Conservation (phyloP, 2,888 invertebrate genomes). For the Stegophylla sp. region DNA sequence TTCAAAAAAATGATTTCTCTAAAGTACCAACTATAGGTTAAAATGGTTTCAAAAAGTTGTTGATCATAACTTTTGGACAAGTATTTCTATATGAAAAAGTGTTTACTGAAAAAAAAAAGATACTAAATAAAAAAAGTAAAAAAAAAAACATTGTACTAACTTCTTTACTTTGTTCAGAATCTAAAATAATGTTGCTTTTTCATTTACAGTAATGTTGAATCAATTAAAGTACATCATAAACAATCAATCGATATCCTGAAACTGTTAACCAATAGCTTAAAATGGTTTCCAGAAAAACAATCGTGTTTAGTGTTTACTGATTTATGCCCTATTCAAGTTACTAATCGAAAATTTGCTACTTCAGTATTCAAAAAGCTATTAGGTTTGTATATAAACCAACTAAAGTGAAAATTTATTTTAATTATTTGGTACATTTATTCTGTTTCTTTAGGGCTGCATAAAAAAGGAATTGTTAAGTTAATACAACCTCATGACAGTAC, state of each 20-base stretch:
- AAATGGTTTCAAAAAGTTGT: too few relatives aligned
- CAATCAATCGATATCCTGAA: constrained; percentile 5
- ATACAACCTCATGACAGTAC: not conserved
- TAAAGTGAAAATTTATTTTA: not conserved
- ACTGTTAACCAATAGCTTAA: not conserved
- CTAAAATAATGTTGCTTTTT: not conserved
- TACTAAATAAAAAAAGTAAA: too few relatives aligned
- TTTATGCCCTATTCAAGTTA: constrained; percentile 17
- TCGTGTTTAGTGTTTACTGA: constrained; percentile 28
- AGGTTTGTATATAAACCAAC: constrained; percentile 9
- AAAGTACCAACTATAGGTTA: too few relatives aligned
- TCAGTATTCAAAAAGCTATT: constrained; percentile 9
- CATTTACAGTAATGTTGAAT: not conserved
- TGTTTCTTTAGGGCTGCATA: constrained; percentile 25
- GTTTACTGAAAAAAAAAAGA: too few relatives aligned
- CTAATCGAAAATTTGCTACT: constrained; percentile 27
- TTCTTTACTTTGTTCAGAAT: too few relatives aligned
- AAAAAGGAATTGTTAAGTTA: constrained; percentile 4
- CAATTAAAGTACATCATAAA: not conserved
- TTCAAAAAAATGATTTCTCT: too few relatives aligned
- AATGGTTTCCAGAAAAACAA: not conserved
- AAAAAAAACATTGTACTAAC: too few relatives aligned
- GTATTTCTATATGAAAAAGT: too few relatives aligned
- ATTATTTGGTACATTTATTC: not conserved
- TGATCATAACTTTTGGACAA: too few relatives aligned